Evolutionary conservation across 2,113 vertebrate genomes (phyloP), one percentile per base, ranked within the genome.

Genomic region (Thunnus thynnus): DNA sequence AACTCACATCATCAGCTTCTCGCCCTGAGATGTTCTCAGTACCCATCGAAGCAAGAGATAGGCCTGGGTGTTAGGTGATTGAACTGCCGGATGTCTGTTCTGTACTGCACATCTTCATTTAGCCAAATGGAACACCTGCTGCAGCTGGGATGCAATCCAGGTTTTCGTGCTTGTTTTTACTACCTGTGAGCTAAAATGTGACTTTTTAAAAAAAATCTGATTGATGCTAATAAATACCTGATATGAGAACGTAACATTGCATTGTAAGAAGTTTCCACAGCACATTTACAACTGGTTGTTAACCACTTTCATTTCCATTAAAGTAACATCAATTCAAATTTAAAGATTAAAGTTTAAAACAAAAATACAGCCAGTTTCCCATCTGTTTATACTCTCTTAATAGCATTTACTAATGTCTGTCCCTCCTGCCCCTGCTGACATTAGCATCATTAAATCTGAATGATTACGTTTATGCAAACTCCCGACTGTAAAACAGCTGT

Each of bases 91-190:
- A 72, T 56, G 67, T 66, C 64, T 83, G 22, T 76, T 78, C 51
- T 82, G 52, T 63, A 50, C 70, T 22, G 14, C 72, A 72, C 72
- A 50, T 83, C 81, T 92, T 90, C 82, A 85, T 86, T 90, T 85
- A 82, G 66, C 57, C 51, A 52, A 72, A 82, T n/a, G 61, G 69
- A 83, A 85, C 82, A 77, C 57, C 84, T 84, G 74, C 81, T 76
- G 70, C 25, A 46, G 71, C 46, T 30, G 22, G 71, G 74, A 70
- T 66, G 30, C 22, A 5, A 68, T 72, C 72, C 20, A 30, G 32
- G 55, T 50, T 57, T 67, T 69, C 44, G 3, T 69, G 30, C 50
- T 54, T 30, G 3, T n/a, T 69, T 13, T 72, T 16, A 18, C 63
- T 69, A 48, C 60, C 58, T 64, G 12, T 56, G 63, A 20, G 55